Evolutionary conservation across 2,113 vertebrate species (phyloP).

Genomic region (Serranochromis macrocephalus): DNA sequence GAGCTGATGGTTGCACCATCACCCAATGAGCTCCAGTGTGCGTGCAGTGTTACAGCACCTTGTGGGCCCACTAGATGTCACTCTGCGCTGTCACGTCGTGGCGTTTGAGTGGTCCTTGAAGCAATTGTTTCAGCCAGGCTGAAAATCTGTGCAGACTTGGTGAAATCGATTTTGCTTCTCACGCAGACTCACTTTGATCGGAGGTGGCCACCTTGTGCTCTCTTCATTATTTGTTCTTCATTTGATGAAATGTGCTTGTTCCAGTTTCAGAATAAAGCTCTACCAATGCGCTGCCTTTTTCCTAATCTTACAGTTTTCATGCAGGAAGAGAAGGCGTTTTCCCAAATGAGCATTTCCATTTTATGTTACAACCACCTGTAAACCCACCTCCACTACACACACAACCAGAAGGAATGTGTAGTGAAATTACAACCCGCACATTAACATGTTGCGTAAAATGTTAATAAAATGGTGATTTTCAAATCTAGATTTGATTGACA

Average conservation of each 20-base stretch:
- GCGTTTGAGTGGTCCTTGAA: neutral
- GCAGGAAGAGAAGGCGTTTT: neutral
- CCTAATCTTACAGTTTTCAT: neutral
- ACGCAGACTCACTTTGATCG: neutral
- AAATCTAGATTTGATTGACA: neutral
- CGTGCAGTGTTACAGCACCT: slow-evolving; percentile 24
- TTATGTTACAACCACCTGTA: neutral
- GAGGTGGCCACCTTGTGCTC: neutral
- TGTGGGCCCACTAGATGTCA: slow-evolving; percentile 13
- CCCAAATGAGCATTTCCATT: neutral
- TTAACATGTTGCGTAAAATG: neutral
- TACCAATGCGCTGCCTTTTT: neutral
- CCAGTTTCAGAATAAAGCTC: slow-evolving; percentile 44
- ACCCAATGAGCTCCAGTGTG: neutral
- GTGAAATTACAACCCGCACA: neutral
- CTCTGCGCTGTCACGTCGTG: neutral
- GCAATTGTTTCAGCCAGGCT: neutral
- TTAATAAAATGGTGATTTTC: neutral
- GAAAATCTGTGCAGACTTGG: neutral
- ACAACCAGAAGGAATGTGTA: neutral
- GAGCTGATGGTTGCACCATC: neutral
- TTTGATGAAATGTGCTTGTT: neutral
- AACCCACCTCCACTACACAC: neutral
- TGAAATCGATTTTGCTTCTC: neutral
- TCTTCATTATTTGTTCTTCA: neutral